Percentiles rank a stretch among this genome's conserved stretches.
These are phyloP conservation scores for Psephotus haematonotus DNA, from an alignment of 2,113 vertebrate genomes.

Conservation along the genomic window DNA sequence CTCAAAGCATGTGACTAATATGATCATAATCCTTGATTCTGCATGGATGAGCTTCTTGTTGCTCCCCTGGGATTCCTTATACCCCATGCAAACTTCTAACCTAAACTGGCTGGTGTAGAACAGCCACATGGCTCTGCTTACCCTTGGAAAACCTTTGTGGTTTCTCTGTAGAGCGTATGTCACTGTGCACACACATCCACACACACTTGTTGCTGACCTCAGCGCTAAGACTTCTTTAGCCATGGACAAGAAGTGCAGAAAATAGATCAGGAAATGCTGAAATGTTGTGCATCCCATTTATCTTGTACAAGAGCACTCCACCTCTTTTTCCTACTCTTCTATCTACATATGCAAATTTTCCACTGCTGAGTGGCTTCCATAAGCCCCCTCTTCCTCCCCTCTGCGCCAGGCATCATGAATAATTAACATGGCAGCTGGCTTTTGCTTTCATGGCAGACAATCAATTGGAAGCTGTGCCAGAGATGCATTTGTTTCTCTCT, in stretches of 20 bases:
- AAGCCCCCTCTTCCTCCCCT: slow-evolving; percentile 48
- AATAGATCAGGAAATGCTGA: not conserved
- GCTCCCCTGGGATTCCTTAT: not conserved
- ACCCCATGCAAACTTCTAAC: not conserved
- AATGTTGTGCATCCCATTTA: not conserved
- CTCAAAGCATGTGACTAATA: not conserved
- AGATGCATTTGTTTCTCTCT: slow-evolving; percentile 55
- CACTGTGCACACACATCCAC: not conserved
- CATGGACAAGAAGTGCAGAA: not conserved
- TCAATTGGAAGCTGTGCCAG: slow-evolving; percentile 67
- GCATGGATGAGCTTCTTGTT: not conserved
- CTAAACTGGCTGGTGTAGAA: not conserved
- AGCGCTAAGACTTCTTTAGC: not conserved
- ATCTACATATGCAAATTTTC: slow-evolving; percentile 67
- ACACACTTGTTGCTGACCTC: slow-evolving; percentile 34
- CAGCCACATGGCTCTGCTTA: not conserved
- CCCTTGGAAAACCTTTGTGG: not conserved
- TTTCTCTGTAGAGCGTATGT: rapidly evolving
- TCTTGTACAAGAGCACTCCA: not conserved
- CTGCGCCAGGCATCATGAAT: slow-evolving; percentile 69
- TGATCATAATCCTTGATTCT: not conserved
- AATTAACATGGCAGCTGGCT: slow-evolving; percentile 75
- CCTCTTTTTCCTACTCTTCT: slow-evolving; percentile 22
- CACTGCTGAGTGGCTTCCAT: slow-evolving; percentile 52
- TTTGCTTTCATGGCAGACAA: slow-evolving; percentile 71